Evolutionary conservation across 1,140 invertebrate genomes (phyloP), one percentile per base, ranked within the genome.

Genomic region (Theocolax elegans): DNA sequence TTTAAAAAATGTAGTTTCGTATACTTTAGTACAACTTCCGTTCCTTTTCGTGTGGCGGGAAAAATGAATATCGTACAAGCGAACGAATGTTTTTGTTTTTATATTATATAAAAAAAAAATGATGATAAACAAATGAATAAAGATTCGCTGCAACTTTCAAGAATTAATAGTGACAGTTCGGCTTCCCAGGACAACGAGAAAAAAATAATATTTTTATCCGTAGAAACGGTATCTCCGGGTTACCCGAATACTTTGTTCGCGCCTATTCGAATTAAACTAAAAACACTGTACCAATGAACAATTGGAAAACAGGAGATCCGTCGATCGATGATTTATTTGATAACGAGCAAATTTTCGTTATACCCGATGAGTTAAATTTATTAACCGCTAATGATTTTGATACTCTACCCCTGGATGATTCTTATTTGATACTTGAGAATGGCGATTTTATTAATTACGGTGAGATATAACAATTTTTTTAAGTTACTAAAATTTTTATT

Each of bases 141-240:
- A n/a, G n/a, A n/a, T n/a, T 53, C 48, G 35, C 13, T 17, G 23
- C 6, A 35, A 35, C 31, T 10, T 35, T 4, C 31, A 46, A 46
- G n/a, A 46, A 46, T 13, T 46, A 46, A 46, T n/a, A n/a, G n/a
- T n/a, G n/a, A n/a, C n/a, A n/a, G n/a, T n/a, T n/a, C n/a, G n/a
- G n/a, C n/a, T n/a, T n/a, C n/a, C n/a, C n/a, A n/a, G n/a, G 15
- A 40, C 54, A 17, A 15, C 40, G 44, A 9, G 53, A 66, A 67
- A 72, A 40, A 48, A 63, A 48, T 72, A 76, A 72, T 76, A 77
- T 74, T 77, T 75, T 70, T 25, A 59, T 54, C 69, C 74, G 72
- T 74, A 64, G 75, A 79, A 76, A 79, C 74, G 58, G 75, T 78
- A 73, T 73, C 76, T 79, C 71, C 69, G 65, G 75, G 77, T 74